A percentile compares a stretch with the other conserved stretches of the same genome.
Evolutionary conservation across 2,113 vertebrate species (phyloP).

Genomic region (Lagenorhynchus albirostris): DNA sequence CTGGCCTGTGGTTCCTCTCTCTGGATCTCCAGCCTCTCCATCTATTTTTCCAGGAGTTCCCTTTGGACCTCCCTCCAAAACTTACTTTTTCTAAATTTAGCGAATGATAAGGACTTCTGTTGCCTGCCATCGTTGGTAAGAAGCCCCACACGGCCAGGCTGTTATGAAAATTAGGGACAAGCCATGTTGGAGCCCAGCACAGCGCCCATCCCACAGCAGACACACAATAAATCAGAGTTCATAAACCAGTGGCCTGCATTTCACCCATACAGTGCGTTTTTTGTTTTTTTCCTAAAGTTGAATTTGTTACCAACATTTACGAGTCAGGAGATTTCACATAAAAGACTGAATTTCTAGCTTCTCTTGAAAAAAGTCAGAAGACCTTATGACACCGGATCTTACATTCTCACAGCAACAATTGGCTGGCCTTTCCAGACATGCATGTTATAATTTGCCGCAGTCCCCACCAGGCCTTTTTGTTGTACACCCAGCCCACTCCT

Average conservation of each 20-base stretch:
- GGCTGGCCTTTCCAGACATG: neutral
- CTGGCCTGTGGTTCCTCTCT: neutral
- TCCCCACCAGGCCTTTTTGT: neutral
- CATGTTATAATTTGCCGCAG: accelerated
- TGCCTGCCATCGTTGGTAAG: neutral
- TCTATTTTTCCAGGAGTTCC: neutral
- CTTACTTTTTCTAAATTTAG: neutral
- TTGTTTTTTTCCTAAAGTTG: neutral
- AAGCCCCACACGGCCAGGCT: neutral
- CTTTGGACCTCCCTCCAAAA: neutral
- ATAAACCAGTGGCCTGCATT: neutral
- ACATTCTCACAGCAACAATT: accelerated
- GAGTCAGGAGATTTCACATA: neutral
- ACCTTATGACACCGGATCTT: neutral
- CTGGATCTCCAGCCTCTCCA: neutral
- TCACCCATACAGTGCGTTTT: neutral
- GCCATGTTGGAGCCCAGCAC: neutral
- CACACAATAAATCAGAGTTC: neutral
- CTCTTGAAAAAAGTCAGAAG: neutral
- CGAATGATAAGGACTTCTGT: neutral
- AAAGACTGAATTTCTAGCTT: neutral
- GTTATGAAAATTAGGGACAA: neutral
- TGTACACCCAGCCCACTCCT: neutral
- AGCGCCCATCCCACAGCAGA: neutral
- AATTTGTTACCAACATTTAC: neutral